These are phyloP conservation scores for Myotis planiceps DNA, from an alignment of 2,797 vertebrate genomes.

Conservation along the genomic window DNA sequence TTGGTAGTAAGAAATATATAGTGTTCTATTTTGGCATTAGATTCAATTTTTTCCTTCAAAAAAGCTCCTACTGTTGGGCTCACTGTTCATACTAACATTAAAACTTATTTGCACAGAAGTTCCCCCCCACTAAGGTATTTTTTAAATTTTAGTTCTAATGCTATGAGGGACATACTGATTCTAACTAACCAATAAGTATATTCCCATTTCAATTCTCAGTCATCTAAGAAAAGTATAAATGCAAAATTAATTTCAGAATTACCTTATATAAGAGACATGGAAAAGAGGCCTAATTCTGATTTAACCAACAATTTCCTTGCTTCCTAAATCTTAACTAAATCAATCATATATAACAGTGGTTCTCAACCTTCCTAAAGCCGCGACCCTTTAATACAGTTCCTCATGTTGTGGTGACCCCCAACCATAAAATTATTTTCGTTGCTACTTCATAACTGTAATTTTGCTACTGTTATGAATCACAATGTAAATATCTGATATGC, in stretches of 20 bases:
- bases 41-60: not conserved
- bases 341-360: not conserved
- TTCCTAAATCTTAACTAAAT: slow-evolving; percentile 20
- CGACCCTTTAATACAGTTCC: too few species aligned
- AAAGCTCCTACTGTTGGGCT: not conserved
- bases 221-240: not conserved
- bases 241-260: slow-evolving; percentile 2
- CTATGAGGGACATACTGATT: not conserved
- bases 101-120: not conserved
- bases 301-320: not conserved
- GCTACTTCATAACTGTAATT: too few species aligned
- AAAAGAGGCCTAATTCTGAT: not conserved
- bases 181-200: not conserved
- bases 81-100: not conserved
- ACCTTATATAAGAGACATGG: not conserved
- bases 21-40: not conserved
- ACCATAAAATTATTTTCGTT: too few species aligned
- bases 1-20: not conserved
- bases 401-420: too few species aligned
- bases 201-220: not conserved
- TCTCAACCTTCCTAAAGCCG: too few species aligned
- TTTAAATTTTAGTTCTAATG: not conserved
- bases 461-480: too few species aligned
- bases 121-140: not conserved
- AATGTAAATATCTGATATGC: too few species aligned